Base-by-base conservation (phyloP, 2,888 invertebrate genomes). In the Eristalis arbustorum region DNA sequence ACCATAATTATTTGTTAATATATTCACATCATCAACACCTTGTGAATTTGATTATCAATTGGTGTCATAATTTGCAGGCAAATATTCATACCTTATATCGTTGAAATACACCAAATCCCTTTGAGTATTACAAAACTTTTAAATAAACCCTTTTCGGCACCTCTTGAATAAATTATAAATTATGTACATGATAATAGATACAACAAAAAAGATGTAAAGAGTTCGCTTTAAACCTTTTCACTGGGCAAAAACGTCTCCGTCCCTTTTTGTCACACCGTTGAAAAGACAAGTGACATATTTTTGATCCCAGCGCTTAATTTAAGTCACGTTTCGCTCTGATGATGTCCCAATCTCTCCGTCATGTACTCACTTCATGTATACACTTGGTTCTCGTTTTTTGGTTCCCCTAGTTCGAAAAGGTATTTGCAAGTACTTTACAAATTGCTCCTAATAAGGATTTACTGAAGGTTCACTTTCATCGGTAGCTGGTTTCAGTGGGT, bases 361-460 rank as follows among this genome's bases (percentile, higher is more conserved):
- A 66, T 69, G 37, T 63, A n/a, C 25, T 56, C 31, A 11, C 11
- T 23, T 37, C 18, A 22, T 23, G 23, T 68, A 18, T 64, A 40
- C 49, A 18, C 59, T 6, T 22, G 14, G 59, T 25, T 25, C 49
- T 42, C 10, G 31, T 64, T 37, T 42, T 68, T 57, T 22, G 57
- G 42, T 40, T 56, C 40, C 59, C 31, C 56, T 64, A 81, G 81
- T 82, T 73, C 37, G 76, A 82, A 81, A 85, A 82, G 85, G 85
- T 82, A 82, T 85, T 85, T 85, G 73, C 77, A 85, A 85, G 85
- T 82, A 85, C 85, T 85, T 85, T 85, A 82, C 85, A 85, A 85
- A 85, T 85, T 82, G 82, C 68, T 85, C 66, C 82, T 85, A 77
- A 85, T 85, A 82, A 78, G 82, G 77, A 85, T 85, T 85, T 82